Base-by-base conservation (phyloP, 2,113 vertebrate genomes). In the Pterocles gutturalis region DNA sequence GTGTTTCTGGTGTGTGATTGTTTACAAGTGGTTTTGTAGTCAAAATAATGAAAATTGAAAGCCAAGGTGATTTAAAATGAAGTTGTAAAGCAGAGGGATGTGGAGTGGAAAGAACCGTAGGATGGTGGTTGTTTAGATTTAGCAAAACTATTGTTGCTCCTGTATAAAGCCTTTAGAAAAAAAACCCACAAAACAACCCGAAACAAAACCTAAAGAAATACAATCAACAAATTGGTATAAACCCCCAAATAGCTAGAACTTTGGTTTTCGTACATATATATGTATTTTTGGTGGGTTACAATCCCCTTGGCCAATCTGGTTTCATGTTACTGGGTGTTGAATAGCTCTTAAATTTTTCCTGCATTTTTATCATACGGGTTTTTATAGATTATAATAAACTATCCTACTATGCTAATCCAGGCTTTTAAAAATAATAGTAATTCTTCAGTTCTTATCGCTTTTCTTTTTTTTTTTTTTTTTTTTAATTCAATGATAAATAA, bases 321-420 rank as follows among this genome's bases (percentile, higher is more conserved):
- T 94, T 57, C 49, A 21, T 25, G 33, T 64, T 86, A n/a, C 49
- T 53, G 46, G 54, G 31, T 61, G 41, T 34, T 36, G n/a, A 83
- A 67, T n/a, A 67, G 41, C n/a, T 54, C 66, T 65, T 72, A 48
- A 5, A 45, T 66, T 79, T 91, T 73, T 81, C 43, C 75, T 88
- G 41, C 46, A 29, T 61, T 89, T 95, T 91, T 92, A 94, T 93
- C 57, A 14, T 78, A 67, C 91, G 66, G 67, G 60, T 77, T 90
- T 97, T 88, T 89, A 66, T 73, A 77, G 89, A 66, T 97, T 76
- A 77, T 83, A 77, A 86, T 90, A 92, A 95, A 93, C 49, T 81
- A 36, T 62, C 71, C 71, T 55, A 38, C 78, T 76, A 55, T 83
- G 49, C 57, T 89, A 89, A 91, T 90, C 43, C 79, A 89, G 71